Base-by-base conservation (phyloP, 2,888 invertebrate species). In the Hofmannophila pseudospretella region DNA sequence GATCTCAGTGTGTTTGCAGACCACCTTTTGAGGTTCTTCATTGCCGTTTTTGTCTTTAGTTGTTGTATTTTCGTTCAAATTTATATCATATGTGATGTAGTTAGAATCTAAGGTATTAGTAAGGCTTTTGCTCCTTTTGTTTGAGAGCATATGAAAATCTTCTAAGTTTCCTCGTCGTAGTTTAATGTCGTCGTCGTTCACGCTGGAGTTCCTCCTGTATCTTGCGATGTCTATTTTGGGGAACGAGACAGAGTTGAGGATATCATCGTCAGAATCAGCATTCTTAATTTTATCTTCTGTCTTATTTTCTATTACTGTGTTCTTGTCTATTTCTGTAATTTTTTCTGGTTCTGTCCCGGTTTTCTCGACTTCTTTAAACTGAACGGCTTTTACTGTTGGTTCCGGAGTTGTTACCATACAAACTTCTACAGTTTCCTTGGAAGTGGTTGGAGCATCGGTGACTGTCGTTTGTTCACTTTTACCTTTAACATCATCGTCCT, bases 201-300 rank as follows among this genome's bases (percentile, higher is more conserved):
- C 70, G 46, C 87, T 87, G 7, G 84, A 84, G 50, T 84, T 86
- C 57, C 84, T 68, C 56, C 85, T 74, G 49, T 85, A 86, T 44
- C 64, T 75, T 20, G 49, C 47, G 32, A 86, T 87, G 36, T 88
- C 75, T 41, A 86, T 51, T 65, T 87, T 88, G 36, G 67, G 65
- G 49, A 85, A 85, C 38, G 73, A 57, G 11, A 63, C 60, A 35
- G 76, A 62, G 23, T 62, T 58, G 25, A 73, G 49, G 36, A 75
- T 70, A 23, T 80, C 71, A 16, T 72, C 74, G 39, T 75, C 69
- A 3, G 77, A 76, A 38, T 65, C 66, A 13, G 60, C 45, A 41
- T 47, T 60, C 45, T 54, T 61, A 22, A 36, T 31, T 13, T 28
- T 10, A 4, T 27, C 7, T 11, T 19, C n/a, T 12, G 7, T 13